phyloP scores from a whole-genome alignment of 2,888 invertebrate genomes.

The Latrodectus elegans region DNA sequence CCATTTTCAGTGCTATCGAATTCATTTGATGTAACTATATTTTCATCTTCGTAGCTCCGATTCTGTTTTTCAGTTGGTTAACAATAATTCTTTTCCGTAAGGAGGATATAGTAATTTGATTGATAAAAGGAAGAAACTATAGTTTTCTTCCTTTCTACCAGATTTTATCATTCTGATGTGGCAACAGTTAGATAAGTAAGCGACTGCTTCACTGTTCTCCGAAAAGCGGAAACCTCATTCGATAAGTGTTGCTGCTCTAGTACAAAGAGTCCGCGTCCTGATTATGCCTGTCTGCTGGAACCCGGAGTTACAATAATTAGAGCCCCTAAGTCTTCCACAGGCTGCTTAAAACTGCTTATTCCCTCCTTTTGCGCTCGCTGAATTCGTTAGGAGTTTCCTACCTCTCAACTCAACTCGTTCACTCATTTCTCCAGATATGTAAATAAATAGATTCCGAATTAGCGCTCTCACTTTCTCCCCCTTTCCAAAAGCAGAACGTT shows the following conservation, averaged over 20 bases:
- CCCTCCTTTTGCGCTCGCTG: constrained; percentile 24
- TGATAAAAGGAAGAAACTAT: no score
- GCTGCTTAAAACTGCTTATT: constrained; percentile 28
- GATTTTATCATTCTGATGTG: background rate
- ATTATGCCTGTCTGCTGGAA: constrained; percentile 32
- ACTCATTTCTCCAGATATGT: constrained; percentile 53
- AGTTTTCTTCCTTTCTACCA: no score
- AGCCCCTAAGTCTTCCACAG: constrained; percentile 3
- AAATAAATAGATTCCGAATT: constrained; percentile 68
- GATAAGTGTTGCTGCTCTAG: constrained; percentile 36
- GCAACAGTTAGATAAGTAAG: background rate
- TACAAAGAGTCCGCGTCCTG: constrained; percentile 50
- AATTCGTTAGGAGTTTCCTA: constrained; percentile 63
- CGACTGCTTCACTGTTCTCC: constrained; percentile 14
- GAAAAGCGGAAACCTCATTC: constrained; percentile 23
- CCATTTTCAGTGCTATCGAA: no score
- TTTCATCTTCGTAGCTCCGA: no score
- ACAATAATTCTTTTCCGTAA: no score
- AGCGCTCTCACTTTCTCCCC: constrained; percentile 11
- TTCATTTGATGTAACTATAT: no score
- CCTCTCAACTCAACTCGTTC: constrained; percentile 17
- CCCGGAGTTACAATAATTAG: constrained; percentile 49
- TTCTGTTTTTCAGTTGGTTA: no score
- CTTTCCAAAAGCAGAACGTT: background rate
- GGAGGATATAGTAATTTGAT: no score